Evolutionary conservation across 1,140 invertebrate species (phyloP), one percentile per base, ranked within the genome.

Genomic region (Lepidurus apus): DNA sequence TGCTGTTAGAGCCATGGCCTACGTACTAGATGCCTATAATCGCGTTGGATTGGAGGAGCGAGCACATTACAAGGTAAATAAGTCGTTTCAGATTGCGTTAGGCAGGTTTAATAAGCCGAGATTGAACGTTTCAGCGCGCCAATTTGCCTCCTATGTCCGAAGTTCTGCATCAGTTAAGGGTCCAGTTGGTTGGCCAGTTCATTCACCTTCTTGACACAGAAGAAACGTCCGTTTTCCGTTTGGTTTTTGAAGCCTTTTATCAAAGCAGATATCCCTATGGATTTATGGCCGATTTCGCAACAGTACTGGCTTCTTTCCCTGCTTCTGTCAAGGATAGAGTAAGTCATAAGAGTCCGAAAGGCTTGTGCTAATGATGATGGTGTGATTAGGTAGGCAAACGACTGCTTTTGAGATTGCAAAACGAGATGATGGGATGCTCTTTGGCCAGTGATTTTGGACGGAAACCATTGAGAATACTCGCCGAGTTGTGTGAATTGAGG

Each of bases 41-140:
- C 88, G 90, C 81, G 89, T 91, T 9, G 88, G 88, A 65, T 81
- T 89, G 1, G 91, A 93, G 82, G 53, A 65, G 13, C 53, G 53
- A 17, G 8, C 53, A 13, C 53, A 92, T 83, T 91, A 93, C 26
- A 95, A 93, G 87, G 89, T 90, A 82, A 81, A 80, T 43, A 34
- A 75, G 45, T 47, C 43, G 10, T 42, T 11, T 17, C 11, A 44
- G 47, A 65, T 13, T 24, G 44, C 17, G 10, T 74, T 13, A 17
- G 53, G 21, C 76, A 9, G 21, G 17, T 78, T 77, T 79, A 53
- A 81, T 44, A 73, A 42, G 7, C 45, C 73, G 34, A 77, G 74
- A 42, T 53, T 43, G 26, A 47, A 21, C 43, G 10, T 75, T 83
- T 73, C 84, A 90, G 88, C 86, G 86, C 84, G 87, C 87, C 42